phyloP scores from a whole-genome alignment of 2,113 vertebrate genomes.

The Indicator maculatus region DNA sequence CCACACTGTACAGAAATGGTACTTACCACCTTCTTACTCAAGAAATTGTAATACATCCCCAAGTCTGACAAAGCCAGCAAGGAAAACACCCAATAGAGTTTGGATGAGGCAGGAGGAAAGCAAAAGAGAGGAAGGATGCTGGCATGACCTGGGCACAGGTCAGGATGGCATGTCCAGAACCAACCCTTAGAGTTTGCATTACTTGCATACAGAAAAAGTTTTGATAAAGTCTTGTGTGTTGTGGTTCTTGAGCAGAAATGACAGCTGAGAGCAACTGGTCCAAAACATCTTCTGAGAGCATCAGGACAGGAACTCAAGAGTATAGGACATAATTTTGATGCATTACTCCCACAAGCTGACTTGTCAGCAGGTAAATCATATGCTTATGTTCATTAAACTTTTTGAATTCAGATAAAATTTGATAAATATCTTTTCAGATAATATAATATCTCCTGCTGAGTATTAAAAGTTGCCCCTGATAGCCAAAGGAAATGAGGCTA shows the following conservation, averaged over 20 bases:
- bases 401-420: not conserved
- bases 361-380: not conserved
- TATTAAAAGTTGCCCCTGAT: not conserved
- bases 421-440: not conserved
- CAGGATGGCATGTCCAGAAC: not conserved
- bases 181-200: no score
- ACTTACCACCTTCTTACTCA: not conserved
- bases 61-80: not conserved
- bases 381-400: not conserved
- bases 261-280: not conserved
- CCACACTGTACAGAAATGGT: not conserved
- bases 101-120: not conserved
- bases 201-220: not conserved
- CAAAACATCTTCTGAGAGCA: not conserved
- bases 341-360: not conserved
- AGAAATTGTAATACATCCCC: not conserved
- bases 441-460: not conserved
- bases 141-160: not conserved
- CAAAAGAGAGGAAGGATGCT: fast-evolving
- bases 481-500: not conserved
- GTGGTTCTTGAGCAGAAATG: not conserved
- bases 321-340: not conserved
- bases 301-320: not conserved
- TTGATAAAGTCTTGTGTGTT: not conserved
- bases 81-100: not conserved